Percentiles rank a stretch among this genome's conserved stretches.
Conservation (phyloP, 2,113 vertebrate genomes). For the Coracopsis vasa region DNA sequence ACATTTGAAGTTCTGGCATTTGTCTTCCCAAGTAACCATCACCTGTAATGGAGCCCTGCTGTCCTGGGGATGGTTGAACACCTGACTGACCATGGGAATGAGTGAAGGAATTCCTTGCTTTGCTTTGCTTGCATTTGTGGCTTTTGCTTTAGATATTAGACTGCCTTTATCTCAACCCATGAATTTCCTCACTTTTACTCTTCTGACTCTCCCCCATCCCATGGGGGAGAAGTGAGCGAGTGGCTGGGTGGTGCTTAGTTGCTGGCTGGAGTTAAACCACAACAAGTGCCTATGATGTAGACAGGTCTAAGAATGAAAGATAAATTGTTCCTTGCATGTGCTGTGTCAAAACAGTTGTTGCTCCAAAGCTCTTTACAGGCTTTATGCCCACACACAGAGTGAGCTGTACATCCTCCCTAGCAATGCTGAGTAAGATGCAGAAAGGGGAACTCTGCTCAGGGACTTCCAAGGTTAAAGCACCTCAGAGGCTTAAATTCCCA, state of each 20-base stretch:
- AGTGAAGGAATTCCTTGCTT: neutral
- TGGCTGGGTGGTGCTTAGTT: neutral
- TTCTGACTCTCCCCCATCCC: neutral
- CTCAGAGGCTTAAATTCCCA: slow-evolving; percentile 17
- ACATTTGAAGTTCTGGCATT: neutral
- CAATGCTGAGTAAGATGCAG: neutral
- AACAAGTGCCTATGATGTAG: neutral
- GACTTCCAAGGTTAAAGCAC: slow-evolving; percentile 15
- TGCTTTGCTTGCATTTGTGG: neutral
- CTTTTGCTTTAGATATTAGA: neutral
- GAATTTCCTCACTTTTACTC: neutral
- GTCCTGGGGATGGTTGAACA: neutral
- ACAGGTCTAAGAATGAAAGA: slow-evolving; percentile 10
- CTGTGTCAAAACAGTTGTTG: slow-evolving; percentile 27
- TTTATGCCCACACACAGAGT: slow-evolving; percentile 42
- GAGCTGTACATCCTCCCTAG: slow-evolving; percentile 7
- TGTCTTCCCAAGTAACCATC: neutral
- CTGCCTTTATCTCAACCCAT: neutral
- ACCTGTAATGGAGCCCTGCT: neutral
- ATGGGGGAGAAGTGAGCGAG: neutral
- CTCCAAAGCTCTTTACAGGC: slow-evolving; percentile 51
- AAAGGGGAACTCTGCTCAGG: slow-evolving; percentile 12
- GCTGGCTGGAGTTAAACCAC: neutral
- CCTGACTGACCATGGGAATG: neutral
- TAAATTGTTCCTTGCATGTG: neutral